Conservation (phyloP, 2,113 vertebrate species). For the Bombycilla garrulus region DNA sequence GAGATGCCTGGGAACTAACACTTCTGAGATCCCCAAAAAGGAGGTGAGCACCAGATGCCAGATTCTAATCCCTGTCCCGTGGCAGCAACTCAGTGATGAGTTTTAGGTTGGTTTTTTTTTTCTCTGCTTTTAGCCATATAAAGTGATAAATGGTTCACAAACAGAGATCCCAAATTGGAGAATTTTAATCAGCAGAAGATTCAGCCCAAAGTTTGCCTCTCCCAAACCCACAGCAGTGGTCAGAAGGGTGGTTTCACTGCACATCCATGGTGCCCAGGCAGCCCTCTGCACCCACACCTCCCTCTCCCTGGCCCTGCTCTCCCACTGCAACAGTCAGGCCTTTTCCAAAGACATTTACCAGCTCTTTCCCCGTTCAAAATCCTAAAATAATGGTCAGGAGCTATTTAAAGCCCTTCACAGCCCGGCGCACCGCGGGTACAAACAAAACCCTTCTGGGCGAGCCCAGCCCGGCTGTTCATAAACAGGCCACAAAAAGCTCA, state of each 20-base stretch:
- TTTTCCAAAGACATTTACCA: conserved; percentile 14
- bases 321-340: not conserved
- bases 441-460: conserved; percentile 56
- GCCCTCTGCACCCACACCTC: not conserved
- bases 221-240: not conserved
- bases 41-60: not conserved
- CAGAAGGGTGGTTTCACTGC: not conserved
- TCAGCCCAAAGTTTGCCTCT: not conserved
- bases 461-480: not conserved
- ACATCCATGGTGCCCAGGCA: accelerated
- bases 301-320: not conserved
- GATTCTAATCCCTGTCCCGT: not conserved
- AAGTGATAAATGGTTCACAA: not conserved
- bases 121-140: not conserved
- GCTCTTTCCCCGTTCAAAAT: conserved; percentile 41
- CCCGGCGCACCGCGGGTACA: not conserved
- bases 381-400: conserved; percentile 1
- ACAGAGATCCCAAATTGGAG: not conserved
- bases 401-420: conserved; percentile 42
- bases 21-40: accelerated
- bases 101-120: not conserved
- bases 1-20: not conserved
- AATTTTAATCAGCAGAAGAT: not conserved
- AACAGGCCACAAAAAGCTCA: not conserved
- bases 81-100: not conserved